Evolutionary conservation across 2,888 invertebrate species (phyloP).

Genomic region (Tupiocoris notatus): DNA sequence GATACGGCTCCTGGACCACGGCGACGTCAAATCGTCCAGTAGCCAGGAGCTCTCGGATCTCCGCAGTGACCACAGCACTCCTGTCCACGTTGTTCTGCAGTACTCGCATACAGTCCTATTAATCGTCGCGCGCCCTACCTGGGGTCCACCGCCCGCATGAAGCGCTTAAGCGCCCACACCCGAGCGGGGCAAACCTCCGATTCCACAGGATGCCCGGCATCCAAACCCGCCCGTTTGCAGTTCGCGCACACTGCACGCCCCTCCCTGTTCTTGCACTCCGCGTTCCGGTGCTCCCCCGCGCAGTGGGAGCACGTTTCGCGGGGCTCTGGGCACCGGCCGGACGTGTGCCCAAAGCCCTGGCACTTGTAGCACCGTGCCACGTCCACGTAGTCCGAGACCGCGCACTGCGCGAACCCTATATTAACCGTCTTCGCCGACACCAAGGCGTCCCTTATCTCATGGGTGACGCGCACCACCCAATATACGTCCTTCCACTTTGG

Average conservation of each 20-base stretch:
- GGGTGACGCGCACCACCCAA: too few relatives aligned
- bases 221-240: not conserved
- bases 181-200: not conserved
- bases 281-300: not conserved
- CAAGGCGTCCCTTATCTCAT: too few relatives aligned
- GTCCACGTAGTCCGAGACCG: not conserved
- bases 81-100: not conserved
- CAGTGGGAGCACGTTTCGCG: not conserved
- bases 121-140: not conserved
- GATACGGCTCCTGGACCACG: slow-evolving; percentile 2
- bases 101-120: too few relatives aligned
- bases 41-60: not conserved
- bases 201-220: not conserved
- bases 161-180: not conserved
- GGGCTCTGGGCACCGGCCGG: not conserved
- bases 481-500: too few relatives aligned
- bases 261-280: not conserved
- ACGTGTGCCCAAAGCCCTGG: not conserved
- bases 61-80: not conserved
- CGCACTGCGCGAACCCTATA: too few relatives aligned
- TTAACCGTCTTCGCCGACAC: too few relatives aligned
- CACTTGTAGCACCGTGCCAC: not conserved
- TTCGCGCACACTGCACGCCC: not conserved
- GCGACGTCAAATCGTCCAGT: not conserved
- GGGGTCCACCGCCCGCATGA: not conserved